A percentile compares a stretch with the other conserved stretches of the same genome.
These are phyloP conservation scores for Poliocrania exsul DNA, from an alignment of 2,797 vertebrate genomes.

Conservation along the genomic window DNA sequence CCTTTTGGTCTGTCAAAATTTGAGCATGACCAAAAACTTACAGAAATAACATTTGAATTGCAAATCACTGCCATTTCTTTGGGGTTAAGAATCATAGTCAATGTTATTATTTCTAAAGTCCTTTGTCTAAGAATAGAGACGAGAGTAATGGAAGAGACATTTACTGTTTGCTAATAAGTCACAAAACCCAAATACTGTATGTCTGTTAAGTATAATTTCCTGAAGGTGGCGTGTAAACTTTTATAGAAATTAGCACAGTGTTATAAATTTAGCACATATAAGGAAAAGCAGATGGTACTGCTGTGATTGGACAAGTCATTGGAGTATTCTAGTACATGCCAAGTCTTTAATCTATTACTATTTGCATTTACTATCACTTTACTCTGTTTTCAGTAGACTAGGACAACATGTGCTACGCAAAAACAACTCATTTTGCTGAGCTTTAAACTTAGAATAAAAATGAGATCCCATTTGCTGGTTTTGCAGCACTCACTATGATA, in stretches of 20 bases:
- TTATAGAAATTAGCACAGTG: constrained; percentile 13
- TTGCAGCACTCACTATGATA: neutral
- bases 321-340: neutral
- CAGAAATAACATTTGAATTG: constrained; percentile 16
- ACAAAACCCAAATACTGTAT: constrained; percentile 36
- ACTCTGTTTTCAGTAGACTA: neutral
- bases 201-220: constrained; percentile 38
- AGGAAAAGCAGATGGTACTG: constrained; percentile 38
- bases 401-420: neutral
- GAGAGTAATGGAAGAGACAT: constrained; percentile 34
- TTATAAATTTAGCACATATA: constrained; percentile 34
- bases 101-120: constrained; percentile 39
- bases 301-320: neutral
- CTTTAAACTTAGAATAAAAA: neutral
- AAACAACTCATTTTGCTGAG: neutral
- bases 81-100: neutral
- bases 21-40: neutral
- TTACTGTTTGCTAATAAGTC: constrained; percentile 41
- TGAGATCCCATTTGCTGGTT: neutral
- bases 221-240: neutral
- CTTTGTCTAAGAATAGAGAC: constrained; percentile 7
- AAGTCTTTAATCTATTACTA: constrained; percentile 11
- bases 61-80: constrained; percentile 7
- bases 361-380: neutral
- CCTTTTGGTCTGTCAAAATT: neutral